Base-by-base conservation (phyloP, 2,797 vertebrate species). In the Falco berigora region DNA sequence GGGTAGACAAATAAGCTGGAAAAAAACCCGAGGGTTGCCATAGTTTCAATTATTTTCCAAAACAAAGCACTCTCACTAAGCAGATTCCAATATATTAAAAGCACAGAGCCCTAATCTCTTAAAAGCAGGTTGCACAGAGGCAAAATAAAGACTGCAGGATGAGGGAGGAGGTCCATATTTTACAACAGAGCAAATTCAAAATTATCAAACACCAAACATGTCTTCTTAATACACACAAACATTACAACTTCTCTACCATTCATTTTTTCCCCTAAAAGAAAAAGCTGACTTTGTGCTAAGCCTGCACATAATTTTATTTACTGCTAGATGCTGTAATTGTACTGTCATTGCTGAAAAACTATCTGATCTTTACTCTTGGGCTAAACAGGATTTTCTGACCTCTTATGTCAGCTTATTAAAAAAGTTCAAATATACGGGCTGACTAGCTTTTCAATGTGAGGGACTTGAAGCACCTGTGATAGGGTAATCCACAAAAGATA, bases 321-420 rank as follows among this genome's bases (percentile, higher is more conserved):
- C 92, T 93, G 75, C 92, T 90, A 68, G 92, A 69, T 66, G 40
- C 92, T 93, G 89, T 97, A 97, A 97, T 96, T 97, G 95, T 80
- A 82, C 83, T 96, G 96, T 94, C 97, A 97, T 71, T 94, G 86
- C 81, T 97, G 94, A 97, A 96, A 83, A 97, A 96, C 95, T 86
- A 87, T 77, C 86, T 94, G 92, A 97, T 95, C 94, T 96, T 96
- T 88, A 94, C 84, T 92, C 63, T 71, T 49, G 69, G 91, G 84
- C 86, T 92, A 94, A 94, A 90, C 76, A 47, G 34, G 52, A 89
- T 87, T 96, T 88, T 95, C 86, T 94, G 87, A 95, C 95, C 94
- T 88, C 91, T 92, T 81, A 86, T 40, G 47, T 95, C 83, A 93
- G 74, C 88, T 96, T 90, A 76, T 94, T 96, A 86, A 21, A 83